These are phyloP conservation scores for Pterocles gutturalis DNA, from an alignment of 2,113 vertebrate genomes.

Conservation along the genomic window DNA sequence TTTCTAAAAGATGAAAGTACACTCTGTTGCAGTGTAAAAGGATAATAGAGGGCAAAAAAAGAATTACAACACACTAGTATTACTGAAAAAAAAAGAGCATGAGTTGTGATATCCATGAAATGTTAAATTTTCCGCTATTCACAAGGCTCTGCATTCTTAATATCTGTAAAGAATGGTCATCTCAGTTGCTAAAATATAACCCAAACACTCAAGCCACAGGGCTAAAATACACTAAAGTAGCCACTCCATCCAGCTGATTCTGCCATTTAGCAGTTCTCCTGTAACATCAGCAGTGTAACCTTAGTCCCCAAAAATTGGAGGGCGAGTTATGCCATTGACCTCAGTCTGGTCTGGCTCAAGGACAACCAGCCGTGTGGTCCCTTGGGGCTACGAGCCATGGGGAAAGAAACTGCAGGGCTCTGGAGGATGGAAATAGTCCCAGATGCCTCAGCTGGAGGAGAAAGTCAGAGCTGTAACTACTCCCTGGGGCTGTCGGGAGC, in stretches of 20 bases:
- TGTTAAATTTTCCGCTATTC: slow-evolving; percentile 68
- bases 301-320: slow-evolving; percentile 37
- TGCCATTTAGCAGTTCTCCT: slow-evolving; percentile 46
- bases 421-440: neutral
- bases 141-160: slow-evolving; percentile 62
- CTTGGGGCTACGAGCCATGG: neutral
- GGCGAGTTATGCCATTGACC: neutral
- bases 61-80: slow-evolving; percentile 30
- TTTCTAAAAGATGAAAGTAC: slow-evolving; percentile 54
- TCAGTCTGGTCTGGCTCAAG: neutral
- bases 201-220: neutral
- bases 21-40: slow-evolving; percentile 12
- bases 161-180: slow-evolving; percentile 70
- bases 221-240: slow-evolving; percentile 49
- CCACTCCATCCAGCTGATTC: slow-evolving; percentile 42
- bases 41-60: slow-evolving; percentile 49
- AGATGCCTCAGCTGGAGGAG: neutral
- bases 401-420: neutral
- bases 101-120: slow-evolving; percentile 71
- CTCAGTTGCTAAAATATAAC: slow-evolving; percentile 43
- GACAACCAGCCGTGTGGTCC: neutral
- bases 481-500: neutral
- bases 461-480: neutral
- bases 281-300: slow-evolving; percentile 25
- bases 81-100: neutral